Base-by-base conservation (phyloP, 2,113 vertebrate genomes). In the Caranx ignobilis region DNA sequence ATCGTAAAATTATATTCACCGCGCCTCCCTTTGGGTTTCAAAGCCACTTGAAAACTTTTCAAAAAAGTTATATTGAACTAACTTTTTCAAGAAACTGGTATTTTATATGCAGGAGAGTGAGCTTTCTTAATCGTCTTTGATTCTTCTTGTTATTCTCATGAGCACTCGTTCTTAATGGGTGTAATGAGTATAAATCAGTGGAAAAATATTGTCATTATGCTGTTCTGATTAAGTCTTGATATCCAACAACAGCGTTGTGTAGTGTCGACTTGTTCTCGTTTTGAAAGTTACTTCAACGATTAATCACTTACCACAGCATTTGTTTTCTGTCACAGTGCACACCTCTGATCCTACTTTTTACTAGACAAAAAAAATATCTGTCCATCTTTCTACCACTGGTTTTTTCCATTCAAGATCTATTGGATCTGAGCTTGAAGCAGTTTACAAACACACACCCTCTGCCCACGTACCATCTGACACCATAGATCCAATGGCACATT, bases 401-500 rank as follows among this genome's bases (percentile, higher is more conserved):
- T 56, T 45, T 7, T 74, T 39, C 5, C 67, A 32, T 67, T 50
- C 12, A 60, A 59, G 1, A 67, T 39, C 35, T 26, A 21, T 19
- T n/a, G 16, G 66, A 2, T 84, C 13, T 26, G 9, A 26, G 32
- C 45, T 55, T 15, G 45, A 37, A 4, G 32, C 73, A 10, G 61
- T 84, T 81, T 56, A 69, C 37, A 41, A 62, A 75, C 68, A 65
- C 60, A 71, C 75, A n/a, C 47, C 32, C 47, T 75, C 65, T 16
- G 48, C 76, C 76, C 13, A 79, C 82, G 55, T 54, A 15, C 61
- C 60, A 2, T 50, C 63, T 77, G 77, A 82, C 89, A 81, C 65
- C 45, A 18, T 39, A 3, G 74, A 82, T 81, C 68, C 69, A 79
- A 83, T 88, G 65, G 69, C 72, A 72, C 89, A 85, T 92, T 84